Base-by-base conservation (phyloP, 2,888 invertebrate species). In the Clanis bilineata region DNA sequence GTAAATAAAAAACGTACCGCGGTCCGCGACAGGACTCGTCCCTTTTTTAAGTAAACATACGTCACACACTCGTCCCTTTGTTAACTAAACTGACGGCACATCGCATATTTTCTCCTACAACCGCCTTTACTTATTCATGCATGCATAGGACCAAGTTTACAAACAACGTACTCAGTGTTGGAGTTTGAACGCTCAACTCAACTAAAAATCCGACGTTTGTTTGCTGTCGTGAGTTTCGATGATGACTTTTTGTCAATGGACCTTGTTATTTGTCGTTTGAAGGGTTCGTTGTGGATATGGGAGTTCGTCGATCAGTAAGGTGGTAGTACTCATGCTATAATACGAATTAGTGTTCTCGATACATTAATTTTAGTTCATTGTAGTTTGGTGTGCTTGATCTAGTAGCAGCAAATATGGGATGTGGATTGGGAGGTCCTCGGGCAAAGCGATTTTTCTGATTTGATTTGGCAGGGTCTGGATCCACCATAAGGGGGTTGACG, bases 121-220 rank as follows among this genome's bases (percentile, higher is more conserved):
- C 70, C 69, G 65, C 73, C 69, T 73, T 85, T 77, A 83, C 75
- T 82, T 83, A 84, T 85, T 82, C 81, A 85, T 79, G 77, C 77
- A 76, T 76, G 76, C 77, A 67, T 70, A 62, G 70, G 68, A 68
- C 70, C 71, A 76, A 70, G 71, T 75, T 32, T 51, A 36, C 39
- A 23, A 57, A 15, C 28, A 70, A 68, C 66, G 63, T 66, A 67
- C 71, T 67, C 62, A 65, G 69, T 72, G 69, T 69, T 69, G 70
- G 70, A 70, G 62, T 58, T 58, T 10, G n/a, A 39, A 25, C 51
- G 15, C n/a, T 51, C 21, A 15, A 23, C n/a, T 51, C 21, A 15
- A 23, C 54, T 47, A 47, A 56, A 56, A 60, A 56, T 39, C 41
- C 25, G 15, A 54, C 7, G 25, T 45, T 41, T 32, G n/a, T 44